These are phyloP conservation scores for Addax nasomaculatus DNA, from an alignment of 2,113 vertebrate genomes.

Conservation along the genomic window DNA sequence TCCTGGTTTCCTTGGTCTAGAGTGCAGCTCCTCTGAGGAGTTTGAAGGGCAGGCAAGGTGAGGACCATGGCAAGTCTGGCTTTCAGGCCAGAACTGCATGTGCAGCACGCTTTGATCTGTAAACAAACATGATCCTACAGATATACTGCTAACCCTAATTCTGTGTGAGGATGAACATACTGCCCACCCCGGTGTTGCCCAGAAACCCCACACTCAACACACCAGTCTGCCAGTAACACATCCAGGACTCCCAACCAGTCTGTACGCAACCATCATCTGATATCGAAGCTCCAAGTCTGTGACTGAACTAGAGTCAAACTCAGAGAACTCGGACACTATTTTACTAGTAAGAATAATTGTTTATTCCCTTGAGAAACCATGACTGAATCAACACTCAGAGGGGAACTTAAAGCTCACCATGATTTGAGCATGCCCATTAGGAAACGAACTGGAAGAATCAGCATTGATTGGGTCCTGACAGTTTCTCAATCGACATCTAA, in stretches of 20 bases:
- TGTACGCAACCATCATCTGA: neutral
- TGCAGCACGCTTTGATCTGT: neutral
- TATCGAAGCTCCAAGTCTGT: neutral
- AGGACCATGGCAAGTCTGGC: neutral
- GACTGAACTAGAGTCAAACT: neutral
- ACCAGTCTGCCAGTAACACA: accelerated
- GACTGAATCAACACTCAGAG: neutral
- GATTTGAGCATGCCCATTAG: slow-evolving; percentile 98
- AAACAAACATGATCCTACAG: neutral
- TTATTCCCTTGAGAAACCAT: neutral
- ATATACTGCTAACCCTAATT: neutral
- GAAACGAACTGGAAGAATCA: slow-evolving; percentile 97
- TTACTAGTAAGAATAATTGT: neutral
- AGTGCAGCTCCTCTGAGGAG: neutral
- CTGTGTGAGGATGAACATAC: neutral
- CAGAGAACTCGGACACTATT: neutral
- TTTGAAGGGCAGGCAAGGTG: neutral
- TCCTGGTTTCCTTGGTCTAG: neutral
- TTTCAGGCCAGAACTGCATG: neutral
- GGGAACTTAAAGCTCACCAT: slow-evolving; percentile 88
- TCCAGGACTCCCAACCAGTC: neutral
- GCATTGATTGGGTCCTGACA: slow-evolving; percentile 97
- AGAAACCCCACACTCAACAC: neutral
- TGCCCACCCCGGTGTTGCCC: accelerated
- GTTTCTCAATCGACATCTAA: slow-evolving; percentile 97